Evolutionary conservation across 2,113 vertebrate genomes (phyloP), one percentile per base, ranked within the genome.

Genomic region (Aphyosemion australe): DNA sequence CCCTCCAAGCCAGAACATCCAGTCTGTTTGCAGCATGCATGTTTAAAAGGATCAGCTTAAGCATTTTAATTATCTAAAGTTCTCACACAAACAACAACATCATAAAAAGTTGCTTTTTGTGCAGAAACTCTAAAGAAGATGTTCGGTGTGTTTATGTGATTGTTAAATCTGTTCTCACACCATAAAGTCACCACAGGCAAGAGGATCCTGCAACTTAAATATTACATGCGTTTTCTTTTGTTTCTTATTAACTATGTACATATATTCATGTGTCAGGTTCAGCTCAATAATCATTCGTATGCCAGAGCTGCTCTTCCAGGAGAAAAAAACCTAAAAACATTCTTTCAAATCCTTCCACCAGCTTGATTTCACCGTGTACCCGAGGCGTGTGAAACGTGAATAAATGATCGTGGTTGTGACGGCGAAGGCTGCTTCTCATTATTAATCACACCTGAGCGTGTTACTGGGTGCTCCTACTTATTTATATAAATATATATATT

Each of bases 391-490:
- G 65, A 16, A 37, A 62, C 52, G 56, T 84, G 67, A 83, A 81
- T 83, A 78, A 79, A 76, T 80, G 68, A 42, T 42, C 2, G 12
- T 42, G 41, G 61, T 69, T 12, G 41, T 42, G 41, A 63, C 67
- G 2, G 55, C 32, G 66, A 79, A 78, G 69, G 66, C 69, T 79
- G 66, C 61, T 46, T 58, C 74, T 52, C 77, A 83, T 84, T 73
- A 84, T 85, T 84, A 85, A 82, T 78, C 72, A 72, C 62, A 72
- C 80, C 83, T 64, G 81, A 81, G 77, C 53, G 74, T 76, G 61
- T 49, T 53, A 15, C 61, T 31, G 50, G 18, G 20, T 69, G 76
- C n/a, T n/a, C n/a, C 78, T 78, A 55, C 18, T 37, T 19, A 55
- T 56, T 19, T 20, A 56, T 39, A 56, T 19, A 56, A 56, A 56